phyloP scores from a whole-genome alignment of 2,113 vertebrate species.

The Lepus americanus region DNA sequence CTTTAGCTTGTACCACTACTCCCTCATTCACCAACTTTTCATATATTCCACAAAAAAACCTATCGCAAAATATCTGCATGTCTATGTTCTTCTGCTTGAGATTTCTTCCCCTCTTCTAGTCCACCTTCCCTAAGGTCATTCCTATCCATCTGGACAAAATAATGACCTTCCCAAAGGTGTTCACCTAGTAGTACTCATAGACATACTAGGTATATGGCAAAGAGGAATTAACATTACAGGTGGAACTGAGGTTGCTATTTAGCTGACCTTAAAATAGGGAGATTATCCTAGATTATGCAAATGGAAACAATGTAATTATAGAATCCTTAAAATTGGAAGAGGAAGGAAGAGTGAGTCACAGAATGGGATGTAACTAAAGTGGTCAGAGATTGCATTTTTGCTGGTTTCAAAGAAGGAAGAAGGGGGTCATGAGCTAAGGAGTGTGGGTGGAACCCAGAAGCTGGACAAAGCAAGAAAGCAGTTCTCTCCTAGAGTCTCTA shows the following conservation, averaged over 20 bases:
- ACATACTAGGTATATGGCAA: neutral
- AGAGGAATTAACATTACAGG: neutral
- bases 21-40: neutral
- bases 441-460: neutral
- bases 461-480: neutral
- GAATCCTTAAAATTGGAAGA: neutral
- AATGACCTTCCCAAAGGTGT: neutral
- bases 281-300: neutral
- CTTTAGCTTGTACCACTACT: neutral
- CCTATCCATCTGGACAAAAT: neutral
- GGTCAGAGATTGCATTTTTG: neutral
- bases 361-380: neutral
- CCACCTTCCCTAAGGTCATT: neutral
- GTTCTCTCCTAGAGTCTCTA: neutral
- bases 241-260: neutral
- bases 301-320: neutral
- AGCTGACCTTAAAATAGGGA: neutral
- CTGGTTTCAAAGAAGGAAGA: neutral
- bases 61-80: neutral
- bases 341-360: neutral
- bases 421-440: neutral
- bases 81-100: neutral
- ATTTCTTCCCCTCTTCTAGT: neutral
- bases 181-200: neutral
- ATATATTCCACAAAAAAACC: neutral